Percentiles rank a stretch among this genome's conserved stretches.
phyloP scores from a whole-genome alignment of 2,113 vertebrate species.

The Paratilapia polleni region DNA sequence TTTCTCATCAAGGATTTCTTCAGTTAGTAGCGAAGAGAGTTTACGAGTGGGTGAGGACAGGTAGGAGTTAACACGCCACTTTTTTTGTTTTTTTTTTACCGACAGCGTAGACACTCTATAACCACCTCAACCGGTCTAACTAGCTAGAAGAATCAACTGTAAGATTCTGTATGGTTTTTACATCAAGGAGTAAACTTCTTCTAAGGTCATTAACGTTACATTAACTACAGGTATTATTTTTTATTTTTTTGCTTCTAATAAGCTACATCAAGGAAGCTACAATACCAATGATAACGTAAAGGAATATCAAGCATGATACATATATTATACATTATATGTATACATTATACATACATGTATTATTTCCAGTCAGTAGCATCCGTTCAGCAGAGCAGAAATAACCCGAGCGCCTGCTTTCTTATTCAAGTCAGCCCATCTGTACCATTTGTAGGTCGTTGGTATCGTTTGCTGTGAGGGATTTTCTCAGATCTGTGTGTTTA shows the following conservation, averaged over 20 bases:
- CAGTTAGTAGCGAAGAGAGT: constrained; percentile 50
- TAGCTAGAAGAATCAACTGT: neutral
- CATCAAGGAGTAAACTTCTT: neutral
- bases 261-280: neutral
- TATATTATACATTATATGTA: neutral
- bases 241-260: no score
- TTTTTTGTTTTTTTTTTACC: neutral
- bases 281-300: neutral
- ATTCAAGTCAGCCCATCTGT: neutral
- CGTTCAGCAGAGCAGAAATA: neutral
- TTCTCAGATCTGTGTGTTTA: neutral
- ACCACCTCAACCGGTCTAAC: neutral
- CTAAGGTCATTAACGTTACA: no score
- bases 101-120: neutral
- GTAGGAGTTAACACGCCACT: constrained; percentile 19
- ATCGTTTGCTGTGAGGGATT: neutral
- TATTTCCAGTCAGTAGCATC: neutral
- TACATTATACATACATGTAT: rapidly evolving
- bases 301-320: neutral
- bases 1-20: constrained; percentile 48
- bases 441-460: neutral
- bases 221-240: no score
- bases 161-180: neutral
- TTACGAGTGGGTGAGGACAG: constrained; percentile 58
- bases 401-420: neutral